phyloP scores from a whole-genome alignment of 64 coral and sea anemone genomes.

The Montipora capricornis region DNA sequence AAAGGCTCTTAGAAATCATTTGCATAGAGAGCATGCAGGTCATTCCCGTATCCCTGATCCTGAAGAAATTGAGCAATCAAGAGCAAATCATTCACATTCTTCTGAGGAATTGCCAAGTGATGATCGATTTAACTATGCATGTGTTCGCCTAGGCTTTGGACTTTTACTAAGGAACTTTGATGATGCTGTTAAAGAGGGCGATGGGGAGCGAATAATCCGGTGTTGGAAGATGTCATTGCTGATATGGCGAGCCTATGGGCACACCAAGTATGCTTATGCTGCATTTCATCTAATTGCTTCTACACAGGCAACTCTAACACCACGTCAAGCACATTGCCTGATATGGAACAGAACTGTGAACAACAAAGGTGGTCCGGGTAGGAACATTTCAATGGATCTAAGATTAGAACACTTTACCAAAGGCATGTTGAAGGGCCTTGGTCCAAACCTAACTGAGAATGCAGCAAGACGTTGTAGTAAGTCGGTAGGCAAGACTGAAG shows the following conservation, averaged over 20 bases:
- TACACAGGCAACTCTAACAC: constrained; percentile 28
- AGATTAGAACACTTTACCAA: constrained; percentile 30
- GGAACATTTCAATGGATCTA: constrained; percentile 44
- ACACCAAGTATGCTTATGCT: constrained; percentile 30
- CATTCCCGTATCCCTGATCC: not conserved
- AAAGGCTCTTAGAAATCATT: not conserved
- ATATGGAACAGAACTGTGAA: constrained; percentile 37
- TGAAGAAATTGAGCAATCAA: not conserved
- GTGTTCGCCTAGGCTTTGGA: constrained; percentile 6
- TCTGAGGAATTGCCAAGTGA: not conserved
- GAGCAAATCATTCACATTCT: not conserved
- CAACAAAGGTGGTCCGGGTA: not conserved
- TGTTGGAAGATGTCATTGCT: constrained; percentile 24
- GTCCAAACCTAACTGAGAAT: constrained; percentile 27
- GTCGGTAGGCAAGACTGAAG: constrained; percentile 22
- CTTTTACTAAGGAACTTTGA: constrained; percentile 13
- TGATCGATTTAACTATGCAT: constrained; percentile 6
- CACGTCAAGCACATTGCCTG: constrained; percentile 13
- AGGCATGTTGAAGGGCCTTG: constrained; percentile 30
- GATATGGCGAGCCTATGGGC: constrained; percentile 20
- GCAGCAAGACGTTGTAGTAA: constrained; percentile 42
- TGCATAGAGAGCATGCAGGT: not conserved
- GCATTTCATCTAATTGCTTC: constrained; percentile 5
- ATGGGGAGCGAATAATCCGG: constrained; percentile 23
- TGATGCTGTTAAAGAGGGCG: constrained; percentile 21